Conservation (phyloP, 1,140 invertebrate species). For the Drosophila neocordata region DNA sequence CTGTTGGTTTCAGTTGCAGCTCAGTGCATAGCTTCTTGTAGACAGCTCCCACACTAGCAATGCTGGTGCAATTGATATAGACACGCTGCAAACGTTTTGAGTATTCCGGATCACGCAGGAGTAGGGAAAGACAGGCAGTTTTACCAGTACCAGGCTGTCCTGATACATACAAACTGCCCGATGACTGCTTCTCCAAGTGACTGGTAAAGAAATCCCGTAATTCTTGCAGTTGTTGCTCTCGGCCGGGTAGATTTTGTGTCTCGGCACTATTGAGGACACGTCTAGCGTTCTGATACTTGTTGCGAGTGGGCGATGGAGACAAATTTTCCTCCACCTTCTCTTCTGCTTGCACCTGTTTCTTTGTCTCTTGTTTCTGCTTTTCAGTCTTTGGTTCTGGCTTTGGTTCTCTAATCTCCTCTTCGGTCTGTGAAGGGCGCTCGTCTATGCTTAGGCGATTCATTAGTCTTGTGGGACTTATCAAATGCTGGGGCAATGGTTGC, state of each 20-base stretch:
- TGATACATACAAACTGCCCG: slow-evolving; percentile 95
- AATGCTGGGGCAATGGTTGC: slow-evolving; percentile 59
- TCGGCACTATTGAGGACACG: slow-evolving; percentile 88
- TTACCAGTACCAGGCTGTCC: slow-evolving; percentile 98
- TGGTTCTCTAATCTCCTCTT: slow-evolving; percentile 13
- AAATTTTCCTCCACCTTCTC: background rate
- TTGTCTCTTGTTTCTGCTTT: background rate
- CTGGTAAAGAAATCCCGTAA: slow-evolving; percentile 88
- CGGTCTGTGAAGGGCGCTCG: slow-evolving; percentile 42
- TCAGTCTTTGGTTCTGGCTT: slow-evolving; percentile 44
- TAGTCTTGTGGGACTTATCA: slow-evolving; percentile 74
- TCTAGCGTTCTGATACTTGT: slow-evolving; percentile 85
- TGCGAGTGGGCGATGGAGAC: slow-evolving; percentile 43
- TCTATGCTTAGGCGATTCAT: slow-evolving; percentile 78
- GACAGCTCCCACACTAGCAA: slow-evolving; percentile 89
- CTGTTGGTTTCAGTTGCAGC: slow-evolving; percentile 84
- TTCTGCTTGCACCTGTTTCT: background rate
- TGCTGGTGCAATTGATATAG: slow-evolving; percentile 92
- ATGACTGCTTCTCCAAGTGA: slow-evolving; percentile 87
- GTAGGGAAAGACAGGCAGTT: slow-evolving; percentile 92
- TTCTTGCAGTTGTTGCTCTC: slow-evolving; percentile 90
- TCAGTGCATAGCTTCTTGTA: slow-evolving; percentile 89
- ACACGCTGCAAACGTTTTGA: slow-evolving; percentile 86
- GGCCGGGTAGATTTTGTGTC: slow-evolving; percentile 88
- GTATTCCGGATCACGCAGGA: slow-evolving; percentile 87